Conservation (phyloP, 2,888 invertebrate genomes). For the Ennomos erosarius region DNA sequence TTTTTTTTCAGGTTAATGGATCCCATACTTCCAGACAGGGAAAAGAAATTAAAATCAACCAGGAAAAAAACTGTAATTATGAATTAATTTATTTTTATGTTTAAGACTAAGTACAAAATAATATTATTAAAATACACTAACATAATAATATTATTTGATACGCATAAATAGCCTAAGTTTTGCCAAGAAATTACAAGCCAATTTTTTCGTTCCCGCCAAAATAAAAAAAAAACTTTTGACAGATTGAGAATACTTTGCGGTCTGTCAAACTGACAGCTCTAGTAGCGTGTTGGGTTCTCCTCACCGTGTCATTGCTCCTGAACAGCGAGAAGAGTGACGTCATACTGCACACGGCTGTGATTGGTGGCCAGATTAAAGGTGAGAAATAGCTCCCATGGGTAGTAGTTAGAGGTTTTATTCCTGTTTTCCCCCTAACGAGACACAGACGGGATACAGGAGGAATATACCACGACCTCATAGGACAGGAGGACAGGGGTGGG, state of each 20-base stretch:
- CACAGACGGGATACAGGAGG: not conserved
- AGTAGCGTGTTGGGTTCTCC: conserved; percentile 87
- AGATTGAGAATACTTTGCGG: conserved; percentile 56
- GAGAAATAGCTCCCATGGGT: conserved; percentile 1
- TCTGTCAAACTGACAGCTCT: conserved; percentile 69
- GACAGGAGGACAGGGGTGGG: too few relatives aligned
- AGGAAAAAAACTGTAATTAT: conserved; percentile 25
- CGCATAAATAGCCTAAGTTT: too few relatives aligned
- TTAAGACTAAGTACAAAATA: not conserved
- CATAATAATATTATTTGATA: too few relatives aligned
- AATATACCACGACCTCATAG: too few relatives aligned
- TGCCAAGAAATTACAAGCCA: not conserved
- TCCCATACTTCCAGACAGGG: conserved; percentile 46
- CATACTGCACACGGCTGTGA: conserved; percentile 88
- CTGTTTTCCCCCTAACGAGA: too few relatives aligned
- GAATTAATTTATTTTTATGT: not conserved
- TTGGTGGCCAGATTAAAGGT: conserved; percentile 80
- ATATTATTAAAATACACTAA: too few relatives aligned
- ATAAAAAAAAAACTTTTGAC: conserved; percentile 11
- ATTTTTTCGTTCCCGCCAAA: not conserved
- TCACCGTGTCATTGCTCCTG: conserved; percentile 88
- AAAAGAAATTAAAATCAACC: conserved; percentile 51
- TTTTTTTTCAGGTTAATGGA: conserved; percentile 58
- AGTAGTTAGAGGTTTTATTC: too few relatives aligned
- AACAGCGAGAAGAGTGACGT: conserved; percentile 87